These are phyloP conservation scores for Phymatocera aterrima DNA, from an alignment of 2,888 invertebrate species.

Conservation along the genomic window DNA sequence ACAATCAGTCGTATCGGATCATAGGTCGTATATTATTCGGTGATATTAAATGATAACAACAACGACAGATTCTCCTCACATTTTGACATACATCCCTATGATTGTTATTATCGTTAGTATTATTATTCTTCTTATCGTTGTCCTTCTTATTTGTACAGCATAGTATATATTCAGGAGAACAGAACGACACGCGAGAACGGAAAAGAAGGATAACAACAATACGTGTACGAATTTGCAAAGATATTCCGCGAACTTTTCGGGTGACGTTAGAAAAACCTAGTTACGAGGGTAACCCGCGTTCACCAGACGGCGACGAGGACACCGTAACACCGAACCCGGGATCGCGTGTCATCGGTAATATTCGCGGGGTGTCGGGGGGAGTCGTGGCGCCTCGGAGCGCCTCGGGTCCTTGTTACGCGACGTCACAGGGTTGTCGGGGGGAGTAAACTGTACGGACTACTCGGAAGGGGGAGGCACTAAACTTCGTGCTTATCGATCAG, in stretches of 20 bases:
- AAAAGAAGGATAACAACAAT: too few relatives aligned
- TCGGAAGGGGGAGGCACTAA: slow-evolving; percentile 43
- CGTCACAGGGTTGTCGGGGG: slow-evolving; percentile 55
- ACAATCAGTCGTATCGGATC: too few relatives aligned
- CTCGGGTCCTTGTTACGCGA: slow-evolving; percentile 54
- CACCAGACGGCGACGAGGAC: slow-evolving; percentile 38
- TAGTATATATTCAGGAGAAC: too few relatives aligned
- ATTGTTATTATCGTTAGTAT: too few relatives aligned
- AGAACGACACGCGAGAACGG: too few relatives aligned
- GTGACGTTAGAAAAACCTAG: slow-evolving; percentile 34
- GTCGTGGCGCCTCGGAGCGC: slow-evolving; percentile 57
- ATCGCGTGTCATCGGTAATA: slow-evolving; percentile 49
- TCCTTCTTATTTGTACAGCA: too few relatives aligned
- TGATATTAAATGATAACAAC: too few relatives aligned
- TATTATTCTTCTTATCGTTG: too few relatives aligned
- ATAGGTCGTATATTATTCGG: too few relatives aligned
- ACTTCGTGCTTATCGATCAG: slow-evolving; percentile 67
- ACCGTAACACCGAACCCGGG: slow-evolving; percentile 16
- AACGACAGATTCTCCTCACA: too few relatives aligned
- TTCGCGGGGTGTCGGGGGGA: slow-evolving; percentile 54
- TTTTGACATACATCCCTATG: too few relatives aligned
- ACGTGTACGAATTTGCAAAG: neutral
- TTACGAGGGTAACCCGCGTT: slow-evolving; percentile 52
- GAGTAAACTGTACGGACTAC: neutral
- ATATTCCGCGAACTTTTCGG: neutral